Base-by-base conservation (phyloP, 92 coral and sea anemone genomes). In the Actinostola sp. region DNA sequence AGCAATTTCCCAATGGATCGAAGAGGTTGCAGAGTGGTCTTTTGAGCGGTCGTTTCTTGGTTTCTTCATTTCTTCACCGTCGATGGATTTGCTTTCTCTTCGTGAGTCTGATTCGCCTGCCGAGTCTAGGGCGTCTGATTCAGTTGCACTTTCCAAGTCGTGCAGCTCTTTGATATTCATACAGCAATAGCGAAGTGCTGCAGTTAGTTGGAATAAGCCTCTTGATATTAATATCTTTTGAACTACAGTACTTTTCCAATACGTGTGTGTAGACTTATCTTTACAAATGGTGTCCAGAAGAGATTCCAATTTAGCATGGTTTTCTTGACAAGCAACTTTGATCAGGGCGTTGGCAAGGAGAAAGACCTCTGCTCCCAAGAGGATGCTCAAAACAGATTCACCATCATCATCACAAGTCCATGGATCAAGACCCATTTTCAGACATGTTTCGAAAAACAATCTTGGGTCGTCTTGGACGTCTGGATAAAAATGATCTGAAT, bases 381-480 rank as follows among this genome's bases (percentile, higher is more conserved):
- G 57, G 2, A 38, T 29, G 20, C 79, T 72, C 29, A 72, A 60
- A 2, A 72, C 51, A 34, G 79, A 66, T 28, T 66, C 76, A 19
- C 69, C 77, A 7, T 68, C 43, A 0, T 56, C 57, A 50, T 77
- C 68, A 28, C 56, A 17, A 21, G 46, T 44, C 77, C 66, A 77
- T 8, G 54, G 67, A 77, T 77, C 76, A 53, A 77, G 48, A 41
- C 64, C 83, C 32, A 3, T 21, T 3, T 55, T 58, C 17, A 68
- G 20, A 29, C 15, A 33, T 30, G 12, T 41, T 57, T 39, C 57
- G 57, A 64, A 77, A 68, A 46, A 82, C 44, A n/a, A 21, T 60
- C 19, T 30, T 21, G 51, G 81, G 54, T 50, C 77, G 10, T 39
- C 77, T 78, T 67, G 28, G 63, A 23, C 77, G 56, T 71, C 76